Evolutionary conservation across 2,113 vertebrate species (phyloP), one percentile per base, ranked within the genome.

Genomic region (Fulmarus glacialis): DNA sequence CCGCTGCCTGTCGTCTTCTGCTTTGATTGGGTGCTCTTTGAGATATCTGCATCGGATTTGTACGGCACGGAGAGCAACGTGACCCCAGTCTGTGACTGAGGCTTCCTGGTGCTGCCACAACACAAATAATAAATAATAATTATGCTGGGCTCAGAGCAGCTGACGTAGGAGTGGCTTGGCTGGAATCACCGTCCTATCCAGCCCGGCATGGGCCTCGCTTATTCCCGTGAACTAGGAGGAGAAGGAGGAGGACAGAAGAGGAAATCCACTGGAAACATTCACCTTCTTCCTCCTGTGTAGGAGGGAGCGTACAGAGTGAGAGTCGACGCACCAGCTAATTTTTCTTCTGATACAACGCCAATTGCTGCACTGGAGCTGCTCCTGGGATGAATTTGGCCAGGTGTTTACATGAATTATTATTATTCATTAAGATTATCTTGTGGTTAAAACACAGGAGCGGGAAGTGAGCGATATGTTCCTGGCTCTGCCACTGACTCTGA

Each of bases 351-450:
- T 85, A 53, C 64, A 3, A 34, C 3, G 45, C 91, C 89, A 92
- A 23, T 42, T 82, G 85, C 52, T 60, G 91, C 77, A n/a, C 45
- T 9, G 40, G 91, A 82, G 91, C 85, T 66, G 88, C 84, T 79
- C 67, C 88, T 36, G 81, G 93, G 85, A 32, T 87, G 82, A 58
- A 80, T 52, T 10, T 63, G 94, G 91, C 78, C 81, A 4, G 3
- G 43, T 93, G 91, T 81, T 93, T 84, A 84, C 86, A 87, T 72
- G 58, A 77, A 92, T 87, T 83, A 72, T 87, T 92, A 83, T 84
- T 95, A 90, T 94, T 93, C 82, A 90, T 95, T 90, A 89, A 90
- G 94, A 94, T 94, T 95, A 93, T 91, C 91, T 92, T 96, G 95
- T 83, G 89, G 91, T 91, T 95, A 90, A 92, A 87, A 87, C 52